Conservation (phyloP, 92 coral and sea anemone genomes). For the Epizoanthus scotinus region DNA sequence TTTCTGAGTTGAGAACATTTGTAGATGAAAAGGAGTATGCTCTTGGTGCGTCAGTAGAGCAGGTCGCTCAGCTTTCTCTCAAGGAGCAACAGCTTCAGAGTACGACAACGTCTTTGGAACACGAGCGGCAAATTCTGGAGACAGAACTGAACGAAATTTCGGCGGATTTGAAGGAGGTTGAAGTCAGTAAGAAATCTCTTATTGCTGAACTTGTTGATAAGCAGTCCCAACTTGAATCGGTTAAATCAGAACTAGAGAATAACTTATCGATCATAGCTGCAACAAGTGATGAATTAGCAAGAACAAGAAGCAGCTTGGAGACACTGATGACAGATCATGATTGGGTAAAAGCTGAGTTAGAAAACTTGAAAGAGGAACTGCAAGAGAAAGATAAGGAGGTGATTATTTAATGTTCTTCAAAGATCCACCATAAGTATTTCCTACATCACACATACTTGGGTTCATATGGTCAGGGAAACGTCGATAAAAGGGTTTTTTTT, state of each 20-base stretch:
- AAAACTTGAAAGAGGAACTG: conserved; percentile 60
- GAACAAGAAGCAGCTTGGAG: conserved; percentile 44
- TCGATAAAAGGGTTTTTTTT: no score
- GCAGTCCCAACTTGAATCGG: conserved; percentile 52
- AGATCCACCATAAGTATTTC: neutral
- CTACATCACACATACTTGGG: no score
- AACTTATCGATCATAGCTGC: conserved; percentile 10
- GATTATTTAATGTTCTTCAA: neutral
- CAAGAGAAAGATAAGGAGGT: conserved; percentile 48
- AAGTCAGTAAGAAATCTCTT: conserved; percentile 27
- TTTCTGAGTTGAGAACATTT: conserved; percentile 35
- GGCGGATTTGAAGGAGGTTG: conserved; percentile 47
- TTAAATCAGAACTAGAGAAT: conserved; percentile 54
- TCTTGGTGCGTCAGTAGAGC: conserved; percentile 30
- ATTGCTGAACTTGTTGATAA: conserved; percentile 32
- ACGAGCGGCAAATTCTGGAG: conserved; percentile 43
- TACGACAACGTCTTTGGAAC: conserved; percentile 43
- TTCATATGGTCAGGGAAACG: no score
- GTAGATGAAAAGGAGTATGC: conserved; percentile 44
- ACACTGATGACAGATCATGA: conserved; percentile 61
- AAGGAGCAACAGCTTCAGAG: conserved; percentile 44
- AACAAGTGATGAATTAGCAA: conserved; percentile 37
- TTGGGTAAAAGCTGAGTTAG: conserved; percentile 71
- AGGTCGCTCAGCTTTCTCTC: conserved; percentile 22
- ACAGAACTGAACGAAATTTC: conserved; percentile 57